Evolutionary conservation across 2,113 vertebrate genomes (phyloP).

Genomic region (Mastomys coucha): DNA sequence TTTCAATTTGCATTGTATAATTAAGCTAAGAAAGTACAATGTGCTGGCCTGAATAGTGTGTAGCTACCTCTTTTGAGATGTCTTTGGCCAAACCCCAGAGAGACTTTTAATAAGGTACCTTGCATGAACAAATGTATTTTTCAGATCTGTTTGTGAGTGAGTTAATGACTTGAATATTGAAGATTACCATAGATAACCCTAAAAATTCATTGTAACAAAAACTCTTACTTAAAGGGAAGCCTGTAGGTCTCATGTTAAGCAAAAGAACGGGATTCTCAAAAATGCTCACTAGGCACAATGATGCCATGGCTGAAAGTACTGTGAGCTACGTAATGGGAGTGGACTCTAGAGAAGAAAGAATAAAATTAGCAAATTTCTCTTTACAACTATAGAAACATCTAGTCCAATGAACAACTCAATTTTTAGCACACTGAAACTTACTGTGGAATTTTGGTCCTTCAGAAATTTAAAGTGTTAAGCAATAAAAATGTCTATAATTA

Average conservation of each 20-base stretch:
- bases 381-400: background rate
- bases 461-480: background rate
- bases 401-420: background rate
- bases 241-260: background rate
- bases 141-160: background rate
- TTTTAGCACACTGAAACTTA: background rate
- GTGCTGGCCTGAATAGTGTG: background rate
- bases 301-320: background rate
- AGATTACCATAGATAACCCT: background rate
- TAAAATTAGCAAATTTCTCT: background rate
- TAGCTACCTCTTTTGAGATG: background rate
- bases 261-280: background rate
- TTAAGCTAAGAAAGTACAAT: background rate
- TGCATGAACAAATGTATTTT: background rate
- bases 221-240: background rate
- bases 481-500: background rate
- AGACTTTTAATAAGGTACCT: background rate
- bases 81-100: background rate
- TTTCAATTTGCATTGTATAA: background rate
- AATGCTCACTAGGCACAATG: background rate
- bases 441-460: background rate
- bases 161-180: background rate
- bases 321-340: background rate
- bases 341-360: background rate
- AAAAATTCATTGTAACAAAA: background rate